Evolutionary conservation across 2,888 invertebrate species (phyloP), one percentile per base, ranked within the genome.

Genomic region (Mimas tiliae): DNA sequence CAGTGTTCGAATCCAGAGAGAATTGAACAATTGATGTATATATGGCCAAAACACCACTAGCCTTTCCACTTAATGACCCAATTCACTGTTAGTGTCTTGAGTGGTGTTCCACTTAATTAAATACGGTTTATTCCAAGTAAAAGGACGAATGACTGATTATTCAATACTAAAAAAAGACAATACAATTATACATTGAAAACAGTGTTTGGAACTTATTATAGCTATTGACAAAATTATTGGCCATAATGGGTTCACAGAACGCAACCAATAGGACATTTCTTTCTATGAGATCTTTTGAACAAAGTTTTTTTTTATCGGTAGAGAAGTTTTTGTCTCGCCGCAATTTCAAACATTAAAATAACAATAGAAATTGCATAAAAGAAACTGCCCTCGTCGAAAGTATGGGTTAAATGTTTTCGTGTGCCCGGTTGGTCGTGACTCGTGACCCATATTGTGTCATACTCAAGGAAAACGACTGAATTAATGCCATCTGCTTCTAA

Each of bases 381-480:
- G 70, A 70, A 74, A 68, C 33, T 52, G 53, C n/a, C 53, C 34
- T 66, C 34, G 34, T 66, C 67, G 65, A 69, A 70, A 76, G 58
- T 74, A 67, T 74, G 67, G 74, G 74, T 70, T 81, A 77, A 74
- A 73, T 72, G 72, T 76, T 74, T 73, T 77, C 70, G 65, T 77
- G 69, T 70, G 75, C 72, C 73, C 71, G 70, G 69, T 69, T 70
- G 64, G 72, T 69, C 83, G 72, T 89, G 90, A 90, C 90, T 69
- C 83, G 72, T 89, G 90, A 90, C 90, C 91, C 83, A 89, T 68
- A 88, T 89, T 88, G 84, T 90, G 70, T 72, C 73, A 69, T 79
- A 87, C 88, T 89, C 91, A 90, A 80, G 84, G 87, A 88, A 86
- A 87, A 83, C 80, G 74, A 84, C 83, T 80, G 73, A 87, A 84